Conservation (phyloP, 2,113 vertebrate genomes). For the Mesitornis unicolor region DNA sequence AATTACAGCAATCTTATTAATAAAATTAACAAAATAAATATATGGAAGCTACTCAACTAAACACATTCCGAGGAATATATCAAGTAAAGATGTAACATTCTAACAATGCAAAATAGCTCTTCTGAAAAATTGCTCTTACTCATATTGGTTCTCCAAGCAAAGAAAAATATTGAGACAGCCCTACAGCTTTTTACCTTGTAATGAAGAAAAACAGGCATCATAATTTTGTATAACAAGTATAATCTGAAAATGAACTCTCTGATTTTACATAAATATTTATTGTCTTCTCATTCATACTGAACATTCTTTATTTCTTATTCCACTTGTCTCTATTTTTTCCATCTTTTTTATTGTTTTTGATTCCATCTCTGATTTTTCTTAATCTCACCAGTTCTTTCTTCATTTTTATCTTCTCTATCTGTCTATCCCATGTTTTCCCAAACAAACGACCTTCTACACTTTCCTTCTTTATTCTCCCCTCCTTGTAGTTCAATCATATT, state of each 20-base stretch:
- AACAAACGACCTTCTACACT: fast-evolving
- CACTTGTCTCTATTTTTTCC: not conserved
- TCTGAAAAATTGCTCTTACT: not conserved
- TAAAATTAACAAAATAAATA: not conserved
- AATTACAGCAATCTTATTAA: not conserved
- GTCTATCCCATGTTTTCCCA: not conserved
- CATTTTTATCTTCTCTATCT: not conserved
- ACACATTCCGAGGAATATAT: not conserved
- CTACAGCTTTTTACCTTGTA: not conserved
- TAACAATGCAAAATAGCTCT: not conserved
- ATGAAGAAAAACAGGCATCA: not conserved
- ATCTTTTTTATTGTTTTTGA: not conserved
- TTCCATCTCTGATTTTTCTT: not conserved
- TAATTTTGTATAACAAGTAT: not conserved
- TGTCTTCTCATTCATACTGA: not conserved
- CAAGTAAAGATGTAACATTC: not conserved
- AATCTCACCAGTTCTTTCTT: not conserved
- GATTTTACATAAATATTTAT: not conserved
- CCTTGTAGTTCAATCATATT: not conserved
- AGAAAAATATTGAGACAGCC: not conserved
- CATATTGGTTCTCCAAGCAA: not conserved
- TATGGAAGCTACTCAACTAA: not conserved
- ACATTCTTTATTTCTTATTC: not conserved
- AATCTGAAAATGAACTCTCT: not conserved
- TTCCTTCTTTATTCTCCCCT: not conserved